These are phyloP conservation scores for Margarornis squamiger DNA, from an alignment of 2,797 vertebrate genomes.

Conservation along the genomic window DNA sequence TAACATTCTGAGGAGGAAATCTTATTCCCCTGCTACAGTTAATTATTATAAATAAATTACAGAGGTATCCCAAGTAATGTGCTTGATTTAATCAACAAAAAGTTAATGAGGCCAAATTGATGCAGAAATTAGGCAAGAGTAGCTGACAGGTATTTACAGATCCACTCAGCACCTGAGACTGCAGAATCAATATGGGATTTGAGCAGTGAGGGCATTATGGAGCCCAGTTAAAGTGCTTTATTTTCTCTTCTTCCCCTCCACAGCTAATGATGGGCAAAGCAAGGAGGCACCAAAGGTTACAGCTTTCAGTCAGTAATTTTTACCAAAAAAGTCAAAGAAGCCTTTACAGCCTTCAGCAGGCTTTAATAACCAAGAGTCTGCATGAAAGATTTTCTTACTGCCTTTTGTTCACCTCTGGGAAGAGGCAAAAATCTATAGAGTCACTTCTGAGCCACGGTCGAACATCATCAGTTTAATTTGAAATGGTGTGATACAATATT, in stretches of 20 bases:
- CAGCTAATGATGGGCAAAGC: background rate
- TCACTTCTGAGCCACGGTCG: background rate
- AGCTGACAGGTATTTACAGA: conserved; percentile 34
- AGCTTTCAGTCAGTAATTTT: background rate
- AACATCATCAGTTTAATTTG: background rate
- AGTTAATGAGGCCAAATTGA: conserved; percentile 37
- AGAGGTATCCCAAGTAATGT: background rate
- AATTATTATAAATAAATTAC: conserved; percentile 10
- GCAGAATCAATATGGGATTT: background rate
- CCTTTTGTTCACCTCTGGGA: background rate
- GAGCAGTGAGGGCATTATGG: background rate
- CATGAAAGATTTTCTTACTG: background rate
- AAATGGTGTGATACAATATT: background rate
- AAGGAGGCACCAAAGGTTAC: background rate
- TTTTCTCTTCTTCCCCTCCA: background rate
- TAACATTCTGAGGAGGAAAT: background rate
- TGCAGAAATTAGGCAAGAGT: background rate
- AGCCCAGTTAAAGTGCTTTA: background rate
- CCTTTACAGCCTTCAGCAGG: background rate
- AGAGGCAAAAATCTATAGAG: background rate
- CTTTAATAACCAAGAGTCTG: background rate
- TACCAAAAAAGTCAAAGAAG: background rate
- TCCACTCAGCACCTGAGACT: background rate
- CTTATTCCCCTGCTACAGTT: background rate
- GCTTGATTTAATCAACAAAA: conserved; percentile 26